These are phyloP conservation scores for Hypanus sabinus DNA, from an alignment of 2,113 vertebrate genomes.

Conservation along the genomic window DNA sequence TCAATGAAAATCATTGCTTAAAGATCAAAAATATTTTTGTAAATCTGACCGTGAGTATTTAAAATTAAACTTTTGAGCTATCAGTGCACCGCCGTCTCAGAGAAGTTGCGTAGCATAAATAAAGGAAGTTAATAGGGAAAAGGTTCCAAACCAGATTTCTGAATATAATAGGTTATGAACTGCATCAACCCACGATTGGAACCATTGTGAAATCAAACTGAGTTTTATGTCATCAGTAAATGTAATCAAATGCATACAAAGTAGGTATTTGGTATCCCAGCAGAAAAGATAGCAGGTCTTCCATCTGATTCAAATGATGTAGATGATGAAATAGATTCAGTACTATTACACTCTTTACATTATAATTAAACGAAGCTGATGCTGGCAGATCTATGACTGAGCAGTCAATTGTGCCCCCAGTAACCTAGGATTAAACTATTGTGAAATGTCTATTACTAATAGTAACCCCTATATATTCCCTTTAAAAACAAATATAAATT, in stretches of 20 bases:
- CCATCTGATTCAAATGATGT: background rate
- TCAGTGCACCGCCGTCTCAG: background rate
- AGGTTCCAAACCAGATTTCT: background rate
- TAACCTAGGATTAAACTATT: background rate
- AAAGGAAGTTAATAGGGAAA: background rate
- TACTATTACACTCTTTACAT: background rate
- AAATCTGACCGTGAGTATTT: background rate
- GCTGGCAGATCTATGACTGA: background rate
- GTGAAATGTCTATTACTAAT: too few relatives aligned
- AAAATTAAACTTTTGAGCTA: background rate
- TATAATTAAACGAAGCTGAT: constrained; percentile 18
- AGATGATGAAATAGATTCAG: background rate
- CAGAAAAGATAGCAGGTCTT: background rate
- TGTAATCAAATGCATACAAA: background rate
- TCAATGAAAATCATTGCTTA: background rate
- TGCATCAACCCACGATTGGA: background rate
- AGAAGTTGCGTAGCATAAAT: background rate
- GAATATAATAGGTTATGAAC: background rate
- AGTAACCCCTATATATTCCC: background rate
- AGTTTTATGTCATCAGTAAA: background rate
- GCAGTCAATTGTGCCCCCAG: background rate
- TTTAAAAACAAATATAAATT: background rate
- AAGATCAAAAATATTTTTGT: background rate
- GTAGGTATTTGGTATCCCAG: background rate
- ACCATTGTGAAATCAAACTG: background rate